phyloP scores from a whole-genome alignment of 2,113 vertebrate species.

The Bufo gargarizans region DNA sequence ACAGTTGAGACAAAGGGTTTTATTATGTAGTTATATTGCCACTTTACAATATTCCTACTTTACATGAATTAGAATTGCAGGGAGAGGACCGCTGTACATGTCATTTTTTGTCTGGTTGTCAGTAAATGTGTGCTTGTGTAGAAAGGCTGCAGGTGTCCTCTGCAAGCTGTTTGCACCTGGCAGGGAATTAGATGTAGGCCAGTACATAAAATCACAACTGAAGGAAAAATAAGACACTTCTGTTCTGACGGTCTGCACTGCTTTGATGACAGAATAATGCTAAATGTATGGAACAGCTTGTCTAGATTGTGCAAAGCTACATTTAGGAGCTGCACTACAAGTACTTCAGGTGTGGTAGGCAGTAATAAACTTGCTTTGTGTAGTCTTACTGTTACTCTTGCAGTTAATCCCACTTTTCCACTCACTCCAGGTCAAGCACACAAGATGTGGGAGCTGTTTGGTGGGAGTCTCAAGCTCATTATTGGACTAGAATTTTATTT shows the following conservation, averaged over 20 bases:
- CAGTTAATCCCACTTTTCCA: neutral
- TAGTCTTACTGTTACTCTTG: neutral
- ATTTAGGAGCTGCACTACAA: neutral
- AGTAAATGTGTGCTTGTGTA: neutral
- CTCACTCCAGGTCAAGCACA: neutral
- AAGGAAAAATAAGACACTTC: neutral
- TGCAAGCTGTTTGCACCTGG: neutral
- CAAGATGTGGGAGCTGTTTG: neutral
- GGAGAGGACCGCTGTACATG: neutral
- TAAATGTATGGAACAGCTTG: neutral
- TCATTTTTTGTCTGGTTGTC: neutral
- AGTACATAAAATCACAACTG: neutral
- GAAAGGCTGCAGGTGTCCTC: neutral
- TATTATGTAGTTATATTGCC: neutral
- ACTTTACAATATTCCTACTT: neutral
- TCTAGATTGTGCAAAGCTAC: neutral
- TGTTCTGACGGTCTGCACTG: neutral
- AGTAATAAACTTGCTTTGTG: neutral
- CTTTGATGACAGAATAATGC: neutral
- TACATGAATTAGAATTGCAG: neutral
- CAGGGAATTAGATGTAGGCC: constrained; percentile 5
- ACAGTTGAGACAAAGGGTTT: no score
- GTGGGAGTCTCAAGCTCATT: no score
- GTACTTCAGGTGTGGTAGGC: neutral
- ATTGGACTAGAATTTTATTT: no score